Evolutionary conservation across 2,888 invertebrate species (phyloP).

Genomic region (Tholera decimalis): DNA sequence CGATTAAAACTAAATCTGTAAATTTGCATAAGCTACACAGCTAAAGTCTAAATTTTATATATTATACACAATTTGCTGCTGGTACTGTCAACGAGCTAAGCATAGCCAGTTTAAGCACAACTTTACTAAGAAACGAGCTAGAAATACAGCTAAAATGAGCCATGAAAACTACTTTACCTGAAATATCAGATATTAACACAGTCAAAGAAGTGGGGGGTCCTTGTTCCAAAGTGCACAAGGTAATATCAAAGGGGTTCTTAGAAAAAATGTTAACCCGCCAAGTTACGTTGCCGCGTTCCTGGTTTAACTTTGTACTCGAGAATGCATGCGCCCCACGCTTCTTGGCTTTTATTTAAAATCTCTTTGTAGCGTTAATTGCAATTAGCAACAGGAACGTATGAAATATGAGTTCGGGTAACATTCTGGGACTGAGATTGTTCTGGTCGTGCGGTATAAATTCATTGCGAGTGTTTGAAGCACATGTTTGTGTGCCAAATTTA

Average conservation of each 20-base stretch:
- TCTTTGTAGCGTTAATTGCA: constrained; percentile 54
- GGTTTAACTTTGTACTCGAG: constrained; percentile 33
- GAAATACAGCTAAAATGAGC: not conserved
- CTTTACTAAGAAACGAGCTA: not conserved
- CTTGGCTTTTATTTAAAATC: constrained; percentile 49
- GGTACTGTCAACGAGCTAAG: not conserved
- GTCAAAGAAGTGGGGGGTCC: constrained; percentile 29
- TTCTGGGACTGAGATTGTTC: not conserved
- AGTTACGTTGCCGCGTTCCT: constrained; percentile 24
- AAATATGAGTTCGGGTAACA: constrained; percentile 50
- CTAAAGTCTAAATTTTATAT: not conserved
- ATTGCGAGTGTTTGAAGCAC: not conserved
- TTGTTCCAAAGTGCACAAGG: not conserved
- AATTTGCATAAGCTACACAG: not conserved
- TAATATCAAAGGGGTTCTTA: constrained; percentile 26
- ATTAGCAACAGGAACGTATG: constrained; percentile 52
- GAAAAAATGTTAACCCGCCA: constrained; percentile 57
- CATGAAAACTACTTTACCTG: constrained; percentile 2
- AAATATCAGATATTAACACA: not conserved
- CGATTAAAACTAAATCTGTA: too few relatives aligned
- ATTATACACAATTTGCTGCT: not conserved
- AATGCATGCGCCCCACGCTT: constrained; percentile 21
- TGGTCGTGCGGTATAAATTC: constrained; percentile 16
- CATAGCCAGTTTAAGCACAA: not conserved
- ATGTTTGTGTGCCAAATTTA: not conserved